phyloP scores from a whole-genome alignment of 2,113 vertebrate genomes.

The Ochotona curzoniae region DNA sequence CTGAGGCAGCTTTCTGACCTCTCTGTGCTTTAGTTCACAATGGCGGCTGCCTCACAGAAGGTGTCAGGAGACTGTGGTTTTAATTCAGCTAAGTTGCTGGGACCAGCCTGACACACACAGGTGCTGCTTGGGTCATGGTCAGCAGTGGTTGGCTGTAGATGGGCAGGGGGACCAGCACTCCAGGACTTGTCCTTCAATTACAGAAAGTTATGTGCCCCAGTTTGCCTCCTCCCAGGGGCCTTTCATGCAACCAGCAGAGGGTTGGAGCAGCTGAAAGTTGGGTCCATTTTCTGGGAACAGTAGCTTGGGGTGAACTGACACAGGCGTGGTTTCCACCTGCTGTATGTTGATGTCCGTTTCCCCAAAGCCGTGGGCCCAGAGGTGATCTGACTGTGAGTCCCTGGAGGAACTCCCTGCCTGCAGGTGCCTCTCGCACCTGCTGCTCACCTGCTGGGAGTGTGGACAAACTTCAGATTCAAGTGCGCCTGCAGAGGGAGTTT shows the following conservation, averaged over 20 bases:
- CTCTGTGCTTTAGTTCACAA: background rate
- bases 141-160: accelerated
- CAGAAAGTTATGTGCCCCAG: background rate
- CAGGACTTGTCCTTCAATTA: background rate
- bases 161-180: accelerated
- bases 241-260: background rate
- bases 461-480: background rate
- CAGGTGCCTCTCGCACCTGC: accelerated
- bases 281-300: background rate
- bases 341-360: background rate
- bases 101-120: background rate
- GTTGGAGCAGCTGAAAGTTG: background rate
- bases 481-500: background rate
- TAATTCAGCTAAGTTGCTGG: background rate
- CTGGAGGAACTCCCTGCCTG: no score
- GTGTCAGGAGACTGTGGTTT: background rate
- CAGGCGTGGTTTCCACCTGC: background rate
- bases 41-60: background rate
- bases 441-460: accelerated
- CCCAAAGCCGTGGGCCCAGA: background rate
- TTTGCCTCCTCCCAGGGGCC: background rate
- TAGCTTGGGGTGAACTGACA: accelerated
- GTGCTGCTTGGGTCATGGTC: accelerated
- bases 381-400: no score
- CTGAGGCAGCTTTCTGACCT: background rate